phyloP scores from a whole-genome alignment of 2,888 invertebrate genomes.

The Melanotus villosus region DNA sequence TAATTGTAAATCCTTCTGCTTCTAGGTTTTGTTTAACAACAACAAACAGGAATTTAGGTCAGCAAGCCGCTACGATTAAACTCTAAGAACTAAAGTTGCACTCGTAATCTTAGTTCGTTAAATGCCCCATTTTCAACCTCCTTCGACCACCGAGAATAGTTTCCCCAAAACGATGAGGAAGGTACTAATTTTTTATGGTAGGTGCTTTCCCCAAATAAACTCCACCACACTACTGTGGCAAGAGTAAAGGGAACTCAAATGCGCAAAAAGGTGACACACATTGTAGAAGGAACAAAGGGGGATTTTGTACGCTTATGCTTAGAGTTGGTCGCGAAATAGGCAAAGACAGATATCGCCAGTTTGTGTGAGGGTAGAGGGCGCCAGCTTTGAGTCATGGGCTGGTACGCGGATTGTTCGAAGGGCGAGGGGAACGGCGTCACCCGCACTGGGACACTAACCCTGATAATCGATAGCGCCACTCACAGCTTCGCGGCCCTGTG shows the following conservation, averaged over 20 bases:
- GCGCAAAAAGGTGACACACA: conserved; percentile 26
- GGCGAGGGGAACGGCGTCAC: conserved; percentile 9
- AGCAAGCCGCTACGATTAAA: no score
- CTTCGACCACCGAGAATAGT: neutral
- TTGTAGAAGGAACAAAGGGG: conserved; percentile 22
- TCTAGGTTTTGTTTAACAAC: no score
- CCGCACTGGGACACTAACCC: conserved; percentile 43
- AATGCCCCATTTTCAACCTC: neutral
- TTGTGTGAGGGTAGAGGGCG: conserved; percentile 33
- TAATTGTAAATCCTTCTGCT: no score
- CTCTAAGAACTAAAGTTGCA: no score
- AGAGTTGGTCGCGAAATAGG: conserved; percentile 16
- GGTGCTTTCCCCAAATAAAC: neutral
- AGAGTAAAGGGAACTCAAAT: conserved; percentile 2
- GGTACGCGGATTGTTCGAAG: neutral
- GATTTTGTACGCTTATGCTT: conserved; percentile 25
- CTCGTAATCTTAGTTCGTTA: neutral
- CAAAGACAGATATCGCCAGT: conserved; percentile 26
- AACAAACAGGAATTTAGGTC: no score
- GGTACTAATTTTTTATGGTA: conserved; percentile 9
- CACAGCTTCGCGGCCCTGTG: conserved; percentile 40
- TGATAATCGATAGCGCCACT: conserved; percentile 44
- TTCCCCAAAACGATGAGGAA: conserved; percentile 15
- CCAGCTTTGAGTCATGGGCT: conserved; percentile 28
- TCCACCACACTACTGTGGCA: neutral